These are phyloP conservation scores for Aplysina aerophoba DNA, from an alignment of 37 sponge, comb jelly and placozoan genomes.

Conservation along the genomic window DNA sequence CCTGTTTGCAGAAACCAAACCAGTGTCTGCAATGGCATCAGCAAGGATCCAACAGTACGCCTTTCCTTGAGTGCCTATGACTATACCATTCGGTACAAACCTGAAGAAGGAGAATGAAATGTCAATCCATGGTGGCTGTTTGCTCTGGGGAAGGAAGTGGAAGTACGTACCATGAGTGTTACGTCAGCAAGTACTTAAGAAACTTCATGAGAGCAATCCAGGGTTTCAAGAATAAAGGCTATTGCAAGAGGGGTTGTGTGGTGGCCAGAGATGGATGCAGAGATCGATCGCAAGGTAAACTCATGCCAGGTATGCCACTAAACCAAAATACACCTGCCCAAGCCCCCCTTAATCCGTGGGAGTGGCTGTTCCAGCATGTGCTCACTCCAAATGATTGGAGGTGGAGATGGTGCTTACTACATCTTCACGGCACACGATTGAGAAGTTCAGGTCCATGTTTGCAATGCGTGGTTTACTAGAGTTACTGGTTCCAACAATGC, in stretches of 20 bases:
- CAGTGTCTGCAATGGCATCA: slow-evolving; percentile 42
- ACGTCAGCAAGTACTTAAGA: not conserved
- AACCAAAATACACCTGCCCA: not conserved
- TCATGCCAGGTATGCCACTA: slow-evolving; percentile 5
- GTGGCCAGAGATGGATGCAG: slow-evolving; percentile 32
- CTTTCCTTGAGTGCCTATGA: slow-evolving; percentile 32
- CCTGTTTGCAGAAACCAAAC: slow-evolving; percentile 24
- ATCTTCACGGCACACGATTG: slow-evolving; percentile 3
- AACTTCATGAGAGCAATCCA: slow-evolving; percentile 34
- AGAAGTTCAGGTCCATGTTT: slow-evolving; percentile 16
- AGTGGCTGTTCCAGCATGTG: slow-evolving; percentile 24
- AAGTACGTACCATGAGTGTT: slow-evolving; percentile 5
- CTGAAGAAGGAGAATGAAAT: slow-evolving; percentile 7
- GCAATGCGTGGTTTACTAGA: slow-evolving; percentile 34
- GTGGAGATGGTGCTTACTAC: not conserved
- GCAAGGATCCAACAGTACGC: slow-evolving; percentile 45
- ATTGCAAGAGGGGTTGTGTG: slow-evolving; percentile 26
- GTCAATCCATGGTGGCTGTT: slow-evolving; percentile 17
- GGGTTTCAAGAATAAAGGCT: slow-evolving; percentile 37
- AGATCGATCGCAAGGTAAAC: slow-evolving; percentile 13
- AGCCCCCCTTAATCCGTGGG: slow-evolving; percentile 31
- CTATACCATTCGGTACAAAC: slow-evolving; percentile 35
- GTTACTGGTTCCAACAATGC: slow-evolving; percentile 23
- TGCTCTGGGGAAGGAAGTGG: slow-evolving; percentile 31
- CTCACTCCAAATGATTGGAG: slow-evolving; percentile 1